A percentile compares a stretch with the other conserved stretches of the same genome.
phyloP scores from a whole-genome alignment of 2,888 invertebrate genomes.

The Thereva nobilitata region DNA sequence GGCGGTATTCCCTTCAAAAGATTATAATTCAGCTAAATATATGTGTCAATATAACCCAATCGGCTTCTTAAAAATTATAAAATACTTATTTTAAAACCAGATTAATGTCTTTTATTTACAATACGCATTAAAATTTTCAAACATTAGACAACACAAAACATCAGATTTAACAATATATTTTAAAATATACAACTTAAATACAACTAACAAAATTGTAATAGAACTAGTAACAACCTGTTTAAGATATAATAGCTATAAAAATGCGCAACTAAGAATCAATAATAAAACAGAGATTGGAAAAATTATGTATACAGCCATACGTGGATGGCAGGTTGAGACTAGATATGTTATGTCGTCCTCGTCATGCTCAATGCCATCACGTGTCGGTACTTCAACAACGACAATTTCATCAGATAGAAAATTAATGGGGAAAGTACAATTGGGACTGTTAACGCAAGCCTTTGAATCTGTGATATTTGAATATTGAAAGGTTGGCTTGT shows the following conservation, averaged over 20 bases:
- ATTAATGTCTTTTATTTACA: too few relatives aligned
- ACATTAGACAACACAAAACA: too few relatives aligned
- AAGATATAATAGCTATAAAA: constrained; percentile 63
- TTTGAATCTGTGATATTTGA: constrained; percentile 62
- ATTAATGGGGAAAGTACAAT: constrained; percentile 73
- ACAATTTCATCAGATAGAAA: constrained; percentile 78
- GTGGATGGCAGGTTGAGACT: constrained; percentile 77
- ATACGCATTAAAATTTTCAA: too few relatives aligned
- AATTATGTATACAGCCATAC: constrained; percentile 76
- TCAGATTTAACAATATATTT: background rate
- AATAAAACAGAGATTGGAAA: constrained; percentile 79
- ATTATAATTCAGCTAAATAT: too few relatives aligned
- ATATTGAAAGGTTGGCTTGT: constrained; percentile 81
- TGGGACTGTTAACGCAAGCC: constrained; percentile 75
- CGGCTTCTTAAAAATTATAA: too few relatives aligned
- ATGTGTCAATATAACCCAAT: too few relatives aligned
- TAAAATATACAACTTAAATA: background rate
- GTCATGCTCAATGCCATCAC: constrained; percentile 77
- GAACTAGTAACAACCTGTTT: constrained; percentile 11
- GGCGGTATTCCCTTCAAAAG: too few relatives aligned
- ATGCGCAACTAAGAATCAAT: constrained; percentile 77
- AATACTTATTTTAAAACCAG: too few relatives aligned
- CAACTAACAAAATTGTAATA: background rate
- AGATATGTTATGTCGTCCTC: constrained; percentile 73
- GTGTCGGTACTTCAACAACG: constrained; percentile 81